Conservation (phyloP, 2,888 invertebrate genomes). For the Paralinhomoeus sp. region DNA sequence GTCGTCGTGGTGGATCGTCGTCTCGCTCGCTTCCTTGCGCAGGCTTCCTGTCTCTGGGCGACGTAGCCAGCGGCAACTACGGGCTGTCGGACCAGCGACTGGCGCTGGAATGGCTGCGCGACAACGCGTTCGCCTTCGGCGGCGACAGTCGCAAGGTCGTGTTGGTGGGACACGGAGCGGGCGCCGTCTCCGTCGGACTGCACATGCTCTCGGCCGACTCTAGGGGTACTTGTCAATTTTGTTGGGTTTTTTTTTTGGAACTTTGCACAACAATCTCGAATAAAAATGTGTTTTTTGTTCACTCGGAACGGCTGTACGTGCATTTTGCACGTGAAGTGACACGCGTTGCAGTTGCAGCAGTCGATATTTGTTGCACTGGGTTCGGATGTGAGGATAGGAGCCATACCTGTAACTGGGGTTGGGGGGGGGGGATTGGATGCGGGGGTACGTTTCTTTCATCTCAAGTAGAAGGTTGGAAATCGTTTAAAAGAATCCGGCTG, state of each 20-base stretch:
- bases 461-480: no score
- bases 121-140: conserved; percentile 53
- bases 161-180: conserved; percentile 53
- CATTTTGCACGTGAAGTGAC: no score
- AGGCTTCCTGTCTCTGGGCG: conserved; percentile 34
- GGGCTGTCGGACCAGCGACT: conserved; percentile 33
- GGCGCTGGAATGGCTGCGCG: conserved; percentile 34
- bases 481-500: no score
- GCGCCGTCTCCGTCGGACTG: conserved; percentile 30
- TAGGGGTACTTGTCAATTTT: neutral
- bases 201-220: conserved; percentile 28
- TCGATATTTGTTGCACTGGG: no score
- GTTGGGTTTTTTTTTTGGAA: neutral
- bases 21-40: conserved; percentile 14
- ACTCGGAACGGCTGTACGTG: no score
- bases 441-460: no score
- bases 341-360: no score
- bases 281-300: no score
- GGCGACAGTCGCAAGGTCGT: conserved; percentile 57
- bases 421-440: no score
- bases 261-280: neutral
- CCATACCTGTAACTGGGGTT: no score
- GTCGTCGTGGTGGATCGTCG: neutral
- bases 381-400: no score
- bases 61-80: conserved; percentile 33